These are phyloP conservation scores for Piprites chloris DNA, from an alignment of 2,113 vertebrate genomes.

Conservation along the genomic window DNA sequence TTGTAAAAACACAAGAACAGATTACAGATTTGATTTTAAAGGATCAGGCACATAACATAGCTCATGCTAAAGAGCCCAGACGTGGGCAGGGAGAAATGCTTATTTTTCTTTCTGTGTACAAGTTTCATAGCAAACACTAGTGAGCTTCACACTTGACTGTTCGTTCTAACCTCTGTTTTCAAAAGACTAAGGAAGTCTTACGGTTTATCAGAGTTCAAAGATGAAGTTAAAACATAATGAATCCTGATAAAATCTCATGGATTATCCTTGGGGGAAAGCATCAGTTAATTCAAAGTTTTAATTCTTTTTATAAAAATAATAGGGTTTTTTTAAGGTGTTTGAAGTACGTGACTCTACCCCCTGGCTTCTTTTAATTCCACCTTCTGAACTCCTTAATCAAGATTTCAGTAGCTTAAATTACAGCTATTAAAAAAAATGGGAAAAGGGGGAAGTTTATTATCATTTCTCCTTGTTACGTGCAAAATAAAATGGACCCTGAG, in stretches of 20 bases:
- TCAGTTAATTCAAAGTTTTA: neutral
- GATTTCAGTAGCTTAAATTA: conserved; percentile 13
- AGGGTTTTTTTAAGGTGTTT: neutral
- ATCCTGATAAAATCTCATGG: neutral
- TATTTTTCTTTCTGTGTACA: neutral
- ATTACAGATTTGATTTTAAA: neutral
- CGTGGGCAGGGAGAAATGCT: neutral
- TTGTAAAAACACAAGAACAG: neutral
- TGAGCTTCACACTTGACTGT: neutral
- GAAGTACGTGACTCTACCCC: neutral
- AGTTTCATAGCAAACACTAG: neutral
- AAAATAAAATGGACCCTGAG: neutral
- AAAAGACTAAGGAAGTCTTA: neutral
- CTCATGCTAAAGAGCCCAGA: neutral
- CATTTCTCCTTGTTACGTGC: neutral
- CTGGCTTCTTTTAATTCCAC: conserved; percentile 9
- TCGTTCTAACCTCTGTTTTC: neutral
- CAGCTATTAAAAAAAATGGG: conserved; percentile 1
- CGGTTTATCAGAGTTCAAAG: neutral
- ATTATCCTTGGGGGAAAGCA: neutral
- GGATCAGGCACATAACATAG: neutral
- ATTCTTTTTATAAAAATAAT: neutral
- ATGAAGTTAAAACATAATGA: neutral
- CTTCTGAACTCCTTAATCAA: conserved; percentile 20
- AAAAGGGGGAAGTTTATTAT: neutral